A percentile compares a stretch with the other conserved stretches of the same genome.
Evolutionary conservation across 2,113 vertebrate genomes (phyloP).

Genomic region (Donacobius atricapilla): DNA sequence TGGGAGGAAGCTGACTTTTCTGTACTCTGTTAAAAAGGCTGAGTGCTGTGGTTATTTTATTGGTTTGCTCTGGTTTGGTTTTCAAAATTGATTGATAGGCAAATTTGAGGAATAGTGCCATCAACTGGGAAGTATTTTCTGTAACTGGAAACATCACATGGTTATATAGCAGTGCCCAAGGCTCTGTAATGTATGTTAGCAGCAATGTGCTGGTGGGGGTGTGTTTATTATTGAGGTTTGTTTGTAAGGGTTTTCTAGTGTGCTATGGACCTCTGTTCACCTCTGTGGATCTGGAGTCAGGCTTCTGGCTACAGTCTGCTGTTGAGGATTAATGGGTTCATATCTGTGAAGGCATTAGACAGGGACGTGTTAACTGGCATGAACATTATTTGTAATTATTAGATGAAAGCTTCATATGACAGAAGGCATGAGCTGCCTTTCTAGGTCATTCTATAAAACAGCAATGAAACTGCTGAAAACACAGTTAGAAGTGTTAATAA

Average conservation of each 20-base stretch:
- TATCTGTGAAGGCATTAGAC: neutral
- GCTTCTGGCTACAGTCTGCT: neutral
- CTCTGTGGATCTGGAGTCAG: neutral
- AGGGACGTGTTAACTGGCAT: neutral
- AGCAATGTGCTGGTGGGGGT: neutral
- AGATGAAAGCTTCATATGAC: neutral
- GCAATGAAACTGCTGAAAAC: neutral
- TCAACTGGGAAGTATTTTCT: neutral
- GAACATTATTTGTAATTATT: neutral
- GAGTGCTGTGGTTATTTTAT: neutral
- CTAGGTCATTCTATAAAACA: neutral
- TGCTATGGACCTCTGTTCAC: neutral
- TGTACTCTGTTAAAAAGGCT: neutral
- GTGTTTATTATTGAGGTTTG: neutral
- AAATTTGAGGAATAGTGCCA: neutral
- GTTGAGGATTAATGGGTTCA: neutral
- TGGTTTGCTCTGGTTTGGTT: neutral
- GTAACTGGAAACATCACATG: neutral
- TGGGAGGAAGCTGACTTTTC: neutral
- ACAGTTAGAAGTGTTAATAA: neutral
- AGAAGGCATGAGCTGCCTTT: neutral
- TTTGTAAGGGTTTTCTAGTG: neutral
- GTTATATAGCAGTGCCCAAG: neutral
- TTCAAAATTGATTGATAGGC: neutral
- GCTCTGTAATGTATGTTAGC: neutral